phyloP scores from a whole-genome alignment of 2,797 vertebrate genomes.

The Ataeniobius toweri region DNA sequence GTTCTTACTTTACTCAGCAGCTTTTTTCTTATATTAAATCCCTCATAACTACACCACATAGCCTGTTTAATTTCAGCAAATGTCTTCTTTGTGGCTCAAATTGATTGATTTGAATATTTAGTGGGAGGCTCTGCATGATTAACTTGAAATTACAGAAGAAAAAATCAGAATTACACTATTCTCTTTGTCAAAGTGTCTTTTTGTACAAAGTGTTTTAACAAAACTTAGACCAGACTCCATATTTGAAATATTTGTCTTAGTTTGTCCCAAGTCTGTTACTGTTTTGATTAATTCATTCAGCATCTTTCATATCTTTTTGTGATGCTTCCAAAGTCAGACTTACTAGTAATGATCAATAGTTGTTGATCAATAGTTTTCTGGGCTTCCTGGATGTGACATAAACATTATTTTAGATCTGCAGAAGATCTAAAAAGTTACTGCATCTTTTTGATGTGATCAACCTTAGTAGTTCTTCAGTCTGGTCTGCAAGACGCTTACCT shows the following conservation, averaged over 20 bases:
- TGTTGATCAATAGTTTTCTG: background rate
- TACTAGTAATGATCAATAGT: background rate
- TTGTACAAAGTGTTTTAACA: too few relatives aligned
- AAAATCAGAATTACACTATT: too few relatives aligned
- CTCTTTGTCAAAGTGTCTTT: too few relatives aligned
- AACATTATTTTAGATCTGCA: background rate
- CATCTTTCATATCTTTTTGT: background rate
- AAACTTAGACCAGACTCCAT: too few relatives aligned
- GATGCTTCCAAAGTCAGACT: background rate
- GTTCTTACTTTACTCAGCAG: background rate
- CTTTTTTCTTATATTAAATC: background rate
- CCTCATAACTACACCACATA: background rate
- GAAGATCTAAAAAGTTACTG: background rate
- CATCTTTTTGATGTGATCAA: background rate
- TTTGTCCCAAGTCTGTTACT: too few relatives aligned
- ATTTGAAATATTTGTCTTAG: too few relatives aligned
- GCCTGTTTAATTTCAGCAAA: too few relatives aligned
- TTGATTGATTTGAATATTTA: too few relatives aligned
- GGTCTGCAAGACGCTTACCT: conserved; percentile 7
- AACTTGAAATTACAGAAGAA: too few relatives aligned
- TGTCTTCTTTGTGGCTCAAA: too few relatives aligned
- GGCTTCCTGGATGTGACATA: background rate
- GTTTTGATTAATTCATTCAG: too few relatives aligned
- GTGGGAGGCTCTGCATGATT: too few relatives aligned
- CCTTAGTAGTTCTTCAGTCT: background rate